Conservation (phyloP, 2,888 invertebrate genomes). For the Ornithoptera alexandrae region DNA sequence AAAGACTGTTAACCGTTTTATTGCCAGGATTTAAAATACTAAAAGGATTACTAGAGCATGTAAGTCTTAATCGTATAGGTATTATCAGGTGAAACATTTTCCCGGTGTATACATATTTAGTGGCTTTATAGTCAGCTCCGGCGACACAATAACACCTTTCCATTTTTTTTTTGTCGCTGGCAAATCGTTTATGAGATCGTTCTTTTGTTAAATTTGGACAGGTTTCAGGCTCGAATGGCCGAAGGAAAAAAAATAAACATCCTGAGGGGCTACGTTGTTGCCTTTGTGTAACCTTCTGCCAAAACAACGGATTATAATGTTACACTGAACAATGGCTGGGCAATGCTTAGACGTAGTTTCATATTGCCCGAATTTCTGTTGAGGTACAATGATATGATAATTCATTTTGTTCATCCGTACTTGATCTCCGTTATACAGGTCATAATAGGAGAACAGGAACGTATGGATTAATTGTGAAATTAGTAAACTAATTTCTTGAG, state of each 20-base stretch:
- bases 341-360: not conserved
- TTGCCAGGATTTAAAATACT: no score
- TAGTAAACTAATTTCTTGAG: no score
- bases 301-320: slow-evolving; percentile 4
- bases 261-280: not conserved
- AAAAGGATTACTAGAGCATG: no score
- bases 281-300: slow-evolving; percentile 7
- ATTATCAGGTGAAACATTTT: slow-evolving; percentile 11
- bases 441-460: no score
- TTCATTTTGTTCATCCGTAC: no score
- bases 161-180: slow-evolving; percentile 11
- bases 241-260: slow-evolving; percentile 10
- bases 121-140: slow-evolving; percentile 11
- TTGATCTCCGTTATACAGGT: no score
- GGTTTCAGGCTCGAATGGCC: slow-evolving; percentile 10
- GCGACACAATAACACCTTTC: slow-evolving; percentile 15
- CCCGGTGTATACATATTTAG: slow-evolving; percentile 7
- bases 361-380: no score
- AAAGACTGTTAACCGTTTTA: no score
- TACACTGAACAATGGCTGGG: not conserved
- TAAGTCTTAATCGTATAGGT: not conserved
- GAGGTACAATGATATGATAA: no score
- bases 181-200: slow-evolving; percentile 19
- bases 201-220: slow-evolving; percentile 20
- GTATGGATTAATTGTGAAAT: no score